These are phyloP conservation scores for Drosophila nigrodunni DNA, from an alignment of 1,140 invertebrate species.

Conservation along the genomic window DNA sequence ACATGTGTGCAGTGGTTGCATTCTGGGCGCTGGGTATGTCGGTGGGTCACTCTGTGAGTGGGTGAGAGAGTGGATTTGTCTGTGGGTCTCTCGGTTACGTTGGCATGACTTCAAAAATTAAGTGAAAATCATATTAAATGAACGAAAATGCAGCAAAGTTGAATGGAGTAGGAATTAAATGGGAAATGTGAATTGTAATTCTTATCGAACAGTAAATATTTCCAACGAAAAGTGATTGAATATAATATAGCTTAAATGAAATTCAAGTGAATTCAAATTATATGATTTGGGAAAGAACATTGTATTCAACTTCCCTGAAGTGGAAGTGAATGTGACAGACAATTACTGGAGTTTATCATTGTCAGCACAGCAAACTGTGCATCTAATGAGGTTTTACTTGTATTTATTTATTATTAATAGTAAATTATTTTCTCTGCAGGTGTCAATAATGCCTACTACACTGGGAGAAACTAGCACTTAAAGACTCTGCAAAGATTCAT, in stretches of 20 bases:
- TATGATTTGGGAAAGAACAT: too few species aligned
- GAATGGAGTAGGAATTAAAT: not conserved
- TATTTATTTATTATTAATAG: too few species aligned
- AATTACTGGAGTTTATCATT: too few species aligned
- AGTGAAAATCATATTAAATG: constrained; percentile 38
- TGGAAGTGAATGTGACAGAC: too few species aligned
- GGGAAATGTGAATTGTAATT: not conserved
- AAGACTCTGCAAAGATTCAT: too few species aligned
- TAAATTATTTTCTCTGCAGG: too few species aligned
- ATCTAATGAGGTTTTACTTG: too few species aligned
- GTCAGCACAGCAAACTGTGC: too few species aligned
- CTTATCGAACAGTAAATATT: not conserved
- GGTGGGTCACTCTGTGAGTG: not conserved
- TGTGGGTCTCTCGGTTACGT: not conserved
- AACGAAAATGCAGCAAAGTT: constrained; percentile 4
- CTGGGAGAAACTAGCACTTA: too few species aligned
- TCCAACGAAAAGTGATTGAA: constrained; percentile 11
- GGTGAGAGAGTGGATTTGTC: not conserved
- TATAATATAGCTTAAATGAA: constrained; percentile 14
- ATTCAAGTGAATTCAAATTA: not conserved
- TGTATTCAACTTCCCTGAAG: too few species aligned
- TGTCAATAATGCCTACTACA: too few species aligned
- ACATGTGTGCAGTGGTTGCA: constrained; percentile 32
- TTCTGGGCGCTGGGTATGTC: not conserved
- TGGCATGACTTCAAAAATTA: not conserved